Evolutionary conservation across 2,797 vertebrate genomes (phyloP).

Genomic region (Hylomyscus alleni): DNA sequence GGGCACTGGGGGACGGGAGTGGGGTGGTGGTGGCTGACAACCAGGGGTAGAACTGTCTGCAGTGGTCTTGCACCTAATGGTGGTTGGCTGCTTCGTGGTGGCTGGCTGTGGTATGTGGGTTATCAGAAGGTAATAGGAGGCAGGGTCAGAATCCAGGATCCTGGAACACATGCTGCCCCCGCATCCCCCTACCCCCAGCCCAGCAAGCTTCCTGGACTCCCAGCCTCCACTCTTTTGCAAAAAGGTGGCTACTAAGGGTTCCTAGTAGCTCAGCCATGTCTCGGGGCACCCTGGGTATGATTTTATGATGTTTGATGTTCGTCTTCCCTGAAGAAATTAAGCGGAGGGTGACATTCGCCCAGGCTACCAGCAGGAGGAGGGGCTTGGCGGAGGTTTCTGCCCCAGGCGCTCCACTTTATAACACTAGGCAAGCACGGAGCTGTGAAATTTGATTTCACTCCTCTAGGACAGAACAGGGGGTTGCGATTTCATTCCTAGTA

Average conservation of each 20-base stretch:
- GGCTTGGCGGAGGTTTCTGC: background rate
- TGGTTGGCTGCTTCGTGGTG: too few species aligned
- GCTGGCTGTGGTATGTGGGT: background rate
- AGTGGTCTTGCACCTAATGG: background rate
- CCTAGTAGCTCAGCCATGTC: fast-evolving
- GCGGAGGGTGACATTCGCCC: background rate
- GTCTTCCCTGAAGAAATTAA: background rate
- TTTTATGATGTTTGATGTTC: fast-evolving
- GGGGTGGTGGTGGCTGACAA: fast-evolving
- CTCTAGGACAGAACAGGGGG: background rate
- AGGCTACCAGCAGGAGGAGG: background rate
- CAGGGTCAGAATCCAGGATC: background rate
- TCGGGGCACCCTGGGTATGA: background rate
- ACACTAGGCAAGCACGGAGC: background rate
- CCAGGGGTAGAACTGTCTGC: background rate
- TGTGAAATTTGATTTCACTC: background rate
- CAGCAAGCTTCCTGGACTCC: background rate
- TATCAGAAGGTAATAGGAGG: background rate
- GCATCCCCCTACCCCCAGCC: background rate
- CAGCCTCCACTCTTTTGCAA: background rate
- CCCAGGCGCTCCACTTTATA: background rate
- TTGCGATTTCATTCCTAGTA: background rate
- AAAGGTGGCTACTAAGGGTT: background rate
- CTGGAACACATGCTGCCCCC: background rate
- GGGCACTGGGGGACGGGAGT: too few species aligned